Evolutionary conservation across 2,797 vertebrate species (phyloP).

Genomic region (Pseudomugil gertrudae): DNA sequence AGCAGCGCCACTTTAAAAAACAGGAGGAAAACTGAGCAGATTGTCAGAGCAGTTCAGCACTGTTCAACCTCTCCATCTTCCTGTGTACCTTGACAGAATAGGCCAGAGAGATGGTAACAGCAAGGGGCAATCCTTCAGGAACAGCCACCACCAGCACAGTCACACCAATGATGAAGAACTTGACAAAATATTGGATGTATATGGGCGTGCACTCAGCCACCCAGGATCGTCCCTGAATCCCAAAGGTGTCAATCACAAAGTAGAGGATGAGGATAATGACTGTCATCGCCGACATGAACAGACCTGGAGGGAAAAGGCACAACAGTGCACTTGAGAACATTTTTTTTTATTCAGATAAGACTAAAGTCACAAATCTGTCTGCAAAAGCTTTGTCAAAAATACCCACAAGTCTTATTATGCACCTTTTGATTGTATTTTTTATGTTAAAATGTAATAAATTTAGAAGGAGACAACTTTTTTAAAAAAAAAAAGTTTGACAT

Average conservation of each 20-base stretch:
- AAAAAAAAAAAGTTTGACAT: no score
- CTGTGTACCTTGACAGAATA: conserved; percentile 94
- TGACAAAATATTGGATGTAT: conserved; percentile 97
- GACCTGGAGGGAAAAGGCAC: conserved; percentile 76
- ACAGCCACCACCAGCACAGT: conserved; percentile 97
- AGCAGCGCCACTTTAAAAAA: neutral
- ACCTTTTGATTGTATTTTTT: no score
- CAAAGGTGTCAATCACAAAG: conserved; percentile 94
- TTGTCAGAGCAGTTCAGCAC: neutral
- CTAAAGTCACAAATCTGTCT: neutral
- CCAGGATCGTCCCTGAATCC: conserved; percentile 85
- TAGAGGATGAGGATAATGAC: conserved; percentile 95
- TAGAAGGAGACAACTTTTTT: no score
- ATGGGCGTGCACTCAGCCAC: conserved; percentile 91
- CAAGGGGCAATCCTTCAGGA: conserved; percentile 94
- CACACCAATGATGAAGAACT: conserved; percentile 98
- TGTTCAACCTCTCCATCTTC: neutral
- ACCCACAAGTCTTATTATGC: no score
- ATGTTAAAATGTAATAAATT: no score
- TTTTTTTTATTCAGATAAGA: neutral
- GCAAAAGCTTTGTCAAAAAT: neutral
- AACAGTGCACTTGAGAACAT: neutral
- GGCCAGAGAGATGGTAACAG: conserved; percentile 96
- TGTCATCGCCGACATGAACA: conserved; percentile 95
- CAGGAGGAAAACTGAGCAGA: neutral